phyloP scores from a whole-genome alignment of 2,113 vertebrate genomes.

The Aleadryas rufinucha region DNA sequence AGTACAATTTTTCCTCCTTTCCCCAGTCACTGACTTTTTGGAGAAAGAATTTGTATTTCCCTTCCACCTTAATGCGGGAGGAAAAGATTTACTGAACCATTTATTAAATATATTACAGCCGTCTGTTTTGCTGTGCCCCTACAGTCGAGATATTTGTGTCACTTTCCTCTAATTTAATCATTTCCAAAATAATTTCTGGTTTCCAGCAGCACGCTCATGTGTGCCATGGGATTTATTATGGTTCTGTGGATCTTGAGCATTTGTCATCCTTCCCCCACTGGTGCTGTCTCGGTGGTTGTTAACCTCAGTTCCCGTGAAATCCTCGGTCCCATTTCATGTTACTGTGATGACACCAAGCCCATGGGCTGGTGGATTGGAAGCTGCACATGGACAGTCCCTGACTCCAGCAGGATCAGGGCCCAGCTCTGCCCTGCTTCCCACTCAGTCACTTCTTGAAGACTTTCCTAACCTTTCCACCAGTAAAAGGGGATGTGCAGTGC shows the following conservation, averaged over 20 bases:
- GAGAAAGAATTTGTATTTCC: slow-evolving; percentile 1
- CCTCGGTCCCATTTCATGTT: background rate
- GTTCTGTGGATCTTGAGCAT: background rate
- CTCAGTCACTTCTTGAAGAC: background rate
- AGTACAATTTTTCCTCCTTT: slow-evolving; percentile 11
- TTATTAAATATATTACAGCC: slow-evolving; percentile 13
- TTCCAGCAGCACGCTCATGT: background rate
- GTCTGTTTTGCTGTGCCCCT: slow-evolving; percentile 13
- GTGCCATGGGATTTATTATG: background rate
- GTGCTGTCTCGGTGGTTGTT: background rate
- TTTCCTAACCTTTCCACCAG: background rate
- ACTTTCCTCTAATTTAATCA: slow-evolving; percentile 23
- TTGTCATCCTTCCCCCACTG: background rate
- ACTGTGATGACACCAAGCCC: background rate
- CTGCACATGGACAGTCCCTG: background rate
- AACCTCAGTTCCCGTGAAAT: background rate
- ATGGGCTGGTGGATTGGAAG: accelerated
- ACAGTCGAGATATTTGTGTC: slow-evolving; percentile 19
- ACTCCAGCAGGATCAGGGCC: background rate
- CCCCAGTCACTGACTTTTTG: background rate
- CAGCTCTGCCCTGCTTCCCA: background rate
- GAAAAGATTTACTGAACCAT: slow-evolving; percentile 24
- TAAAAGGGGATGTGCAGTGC: background rate
- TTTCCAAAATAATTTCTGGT: slow-evolving; percentile 39
- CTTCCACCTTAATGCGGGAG: background rate